Percentiles rank a stretch among this genome's conserved stretches.
These are phyloP conservation scores for Mixornis gularis DNA, from an alignment of 2,113 vertebrate species.

Conservation along the genomic window DNA sequence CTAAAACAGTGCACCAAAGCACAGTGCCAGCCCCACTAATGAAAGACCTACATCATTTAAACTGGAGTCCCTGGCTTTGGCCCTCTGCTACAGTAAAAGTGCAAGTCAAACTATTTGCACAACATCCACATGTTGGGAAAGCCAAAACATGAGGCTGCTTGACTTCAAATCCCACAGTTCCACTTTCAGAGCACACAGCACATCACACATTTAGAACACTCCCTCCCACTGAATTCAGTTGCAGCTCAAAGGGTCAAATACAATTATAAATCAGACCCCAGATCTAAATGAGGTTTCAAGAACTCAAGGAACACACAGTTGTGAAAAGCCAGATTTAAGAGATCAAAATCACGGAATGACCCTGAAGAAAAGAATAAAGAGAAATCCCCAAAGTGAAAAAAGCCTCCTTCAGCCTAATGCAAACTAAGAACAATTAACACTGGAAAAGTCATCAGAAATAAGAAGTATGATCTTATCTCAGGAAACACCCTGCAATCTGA, in stretches of 20 bases:
- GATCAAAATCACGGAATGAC: background rate
- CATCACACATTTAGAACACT: background rate
- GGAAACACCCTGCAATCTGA: conserved; percentile 13
- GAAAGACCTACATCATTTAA: background rate
- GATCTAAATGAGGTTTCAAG: conserved; percentile 22
- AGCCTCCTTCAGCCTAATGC: background rate
- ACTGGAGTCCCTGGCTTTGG: background rate
- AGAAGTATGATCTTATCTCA: conserved; percentile 22
- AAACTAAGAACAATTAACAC: conserved; percentile 12
- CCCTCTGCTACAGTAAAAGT: background rate
- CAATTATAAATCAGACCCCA: background rate
- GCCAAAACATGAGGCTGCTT: accelerated
- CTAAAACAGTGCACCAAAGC: background rate
- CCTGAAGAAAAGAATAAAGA: background rate
- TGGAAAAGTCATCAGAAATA: background rate
- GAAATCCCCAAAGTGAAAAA: background rate
- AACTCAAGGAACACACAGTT: background rate
- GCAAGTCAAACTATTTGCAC: background rate
- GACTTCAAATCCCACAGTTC: background rate
- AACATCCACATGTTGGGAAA: background rate
- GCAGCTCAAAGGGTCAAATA: background rate
- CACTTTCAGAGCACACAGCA: background rate
- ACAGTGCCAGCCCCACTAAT: background rate
- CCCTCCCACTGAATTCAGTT: background rate
- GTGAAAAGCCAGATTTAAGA: conserved; percentile 11